Base-by-base conservation (phyloP, 2,797 vertebrate species). In the Ambastaia sidthimunki region DNA sequence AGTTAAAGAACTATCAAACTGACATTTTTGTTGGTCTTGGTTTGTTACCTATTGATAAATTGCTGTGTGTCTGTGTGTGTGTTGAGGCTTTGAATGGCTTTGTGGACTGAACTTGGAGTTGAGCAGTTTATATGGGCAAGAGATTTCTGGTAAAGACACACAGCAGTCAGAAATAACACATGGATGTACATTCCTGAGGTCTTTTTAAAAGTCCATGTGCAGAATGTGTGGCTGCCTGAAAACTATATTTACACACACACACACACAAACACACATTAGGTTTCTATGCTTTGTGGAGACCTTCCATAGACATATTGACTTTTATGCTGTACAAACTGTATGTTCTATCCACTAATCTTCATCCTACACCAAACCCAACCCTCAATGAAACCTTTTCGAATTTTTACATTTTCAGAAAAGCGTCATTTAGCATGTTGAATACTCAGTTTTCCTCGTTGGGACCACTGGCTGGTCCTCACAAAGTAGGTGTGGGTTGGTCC, bases 181-280 rank as follows among this genome's bases (percentile, higher is more conserved):
- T 78, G 86, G 80, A 73, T 89, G 88, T 89, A 87, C 89, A 91
- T 93, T 91, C 91, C 82, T 87, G 71, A 59, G 85, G 84, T 63
- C 80, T 87, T 88, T 90, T 74, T 90, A 77, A 81, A 88, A 82
- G 82, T 87, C 81, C 84, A 74, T 84, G 82, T 76, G 84, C 7
- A 62, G 80, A 88, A 87, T 86, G 85, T 84, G 89, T 84, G 86
- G 77, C 78, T 84, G 82, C 78, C 85, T 84, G 83, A 86, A 88
- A 77, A 85, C 90, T 91, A 90, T 88, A 90, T 92, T 92, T 92
- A 92, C 81, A 41, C 63, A 67, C 37, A 67, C 37, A 31, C 60
- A 63, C 67, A 52, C 15, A 37, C 69, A 52, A 25, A 48, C 72
- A 59, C 18, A n/a, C n/a, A n/a, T n/a, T n/a, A n/a, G n/a, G n/a